Base-by-base conservation (phyloP, 2,113 vertebrate species). In the Mesoclemmys tuberculata region DNA sequence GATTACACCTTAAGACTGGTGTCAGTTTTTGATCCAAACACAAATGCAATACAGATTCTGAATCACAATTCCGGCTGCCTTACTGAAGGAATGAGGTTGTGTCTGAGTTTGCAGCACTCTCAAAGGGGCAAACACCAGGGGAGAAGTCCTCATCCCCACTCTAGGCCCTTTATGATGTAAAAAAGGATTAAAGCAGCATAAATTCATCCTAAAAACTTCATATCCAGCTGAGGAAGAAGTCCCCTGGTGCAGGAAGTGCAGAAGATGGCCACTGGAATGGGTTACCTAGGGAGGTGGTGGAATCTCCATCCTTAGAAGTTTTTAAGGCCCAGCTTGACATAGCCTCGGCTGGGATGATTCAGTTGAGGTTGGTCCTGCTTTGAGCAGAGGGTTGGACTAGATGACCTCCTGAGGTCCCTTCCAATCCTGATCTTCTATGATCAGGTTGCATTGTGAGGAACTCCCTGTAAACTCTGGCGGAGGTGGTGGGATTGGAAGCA, bases 21-120 rank as follows among this genome's bases (percentile, higher is more conserved):
- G 31, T 3, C 88, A 22, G 9, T 1, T 8, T 1, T 48, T 0
- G 0, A 0, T 38, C 56, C n/a, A 27, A 81, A 58, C 24, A 31
- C n/a, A 84, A 92, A 81, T 87, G 78, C 55, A 87, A 84, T n/a
- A 35, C 68, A 85, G 78, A 78, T 88, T 77, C 74, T 80, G 83
- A 88, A 52, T 56, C 48, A 61, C 10, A 10, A 80, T 85, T 94
- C 77, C 77, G 48, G 87, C 55, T 44, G 56, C 81, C 49, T 68
- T 24, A 22, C 19, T 6, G 11, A 77, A 77, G 12, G 41, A 77
- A 46, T 46, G 27, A 46, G 24, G 7, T 24, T 46, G 24, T 27
- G 74, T 44, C 24, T 82, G 18, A 26, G 16, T 58, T 82, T 82
- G 41, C 38, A 82, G 55, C 27, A 85, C 14, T 71, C 68, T 46